Conservation (phyloP, 2,888 invertebrate species). For the Agrotis exclamationis region DNA sequence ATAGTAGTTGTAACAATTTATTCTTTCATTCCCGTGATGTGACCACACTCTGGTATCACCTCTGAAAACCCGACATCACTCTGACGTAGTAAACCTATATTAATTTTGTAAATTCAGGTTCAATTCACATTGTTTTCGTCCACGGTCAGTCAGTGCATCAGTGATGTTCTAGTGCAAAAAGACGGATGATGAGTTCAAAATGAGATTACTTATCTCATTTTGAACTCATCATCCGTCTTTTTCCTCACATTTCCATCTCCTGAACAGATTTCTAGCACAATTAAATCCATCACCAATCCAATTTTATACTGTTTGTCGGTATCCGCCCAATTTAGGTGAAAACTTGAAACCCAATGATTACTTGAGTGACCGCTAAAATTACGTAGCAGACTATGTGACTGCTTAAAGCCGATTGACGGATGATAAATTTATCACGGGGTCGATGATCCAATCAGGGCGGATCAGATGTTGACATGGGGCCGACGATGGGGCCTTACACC, state of each 20-base stretch:
- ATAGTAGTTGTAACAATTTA: neutral
- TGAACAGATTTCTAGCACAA: neutral
- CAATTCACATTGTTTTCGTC: too few relatives aligned
- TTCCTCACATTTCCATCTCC: too few relatives aligned
- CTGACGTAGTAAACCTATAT: too few relatives aligned
- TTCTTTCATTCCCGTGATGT: too few relatives aligned
- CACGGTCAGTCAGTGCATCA: too few relatives aligned
- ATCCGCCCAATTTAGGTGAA: constrained; percentile 4
- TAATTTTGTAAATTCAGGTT: too few relatives aligned
- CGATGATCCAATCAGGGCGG: constrained; percentile 68
- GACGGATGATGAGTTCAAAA: too few relatives aligned
- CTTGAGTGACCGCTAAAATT: constrained; percentile 46
- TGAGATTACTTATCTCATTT: too few relatives aligned
- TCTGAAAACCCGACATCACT: too few relatives aligned
- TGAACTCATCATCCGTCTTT: too few relatives aligned
- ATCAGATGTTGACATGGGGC: constrained; percentile 66
- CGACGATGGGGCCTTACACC: constrained; percentile 59
- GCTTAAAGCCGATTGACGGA: constrained; percentile 45
- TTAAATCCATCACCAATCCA: constrained; percentile 1
- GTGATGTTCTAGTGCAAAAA: too few relatives aligned
- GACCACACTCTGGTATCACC: too few relatives aligned
- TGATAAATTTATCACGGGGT: constrained; percentile 65
- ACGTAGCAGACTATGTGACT: constrained; percentile 42
- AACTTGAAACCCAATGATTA: constrained; percentile 33
- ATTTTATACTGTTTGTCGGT: neutral